Base-by-base conservation (phyloP, 2,113 vertebrate species). In the Ictalurus punctatus region DNA sequence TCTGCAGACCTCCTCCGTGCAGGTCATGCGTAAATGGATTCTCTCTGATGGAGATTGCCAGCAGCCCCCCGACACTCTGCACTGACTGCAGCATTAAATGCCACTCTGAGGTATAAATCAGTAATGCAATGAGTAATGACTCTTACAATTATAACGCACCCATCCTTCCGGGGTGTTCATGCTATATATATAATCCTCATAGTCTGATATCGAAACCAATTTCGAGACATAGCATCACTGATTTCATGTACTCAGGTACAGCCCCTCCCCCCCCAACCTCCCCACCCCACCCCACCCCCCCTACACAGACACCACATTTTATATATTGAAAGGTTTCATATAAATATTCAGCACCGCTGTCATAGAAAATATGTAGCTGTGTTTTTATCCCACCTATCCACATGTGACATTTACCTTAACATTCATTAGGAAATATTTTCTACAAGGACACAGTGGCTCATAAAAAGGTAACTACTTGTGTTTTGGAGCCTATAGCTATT, bases 21-120 rank as follows among this genome's bases (percentile, higher is more conserved):
- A 76, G 81, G 87, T 74, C 54, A 83, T 59, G 67, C 27, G 19
- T 88, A 89, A 88, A 59, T 67, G 58, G 58, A 87, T 87, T 87
- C 73, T 58, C 85, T 86, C 23, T 61, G 85, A 86, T 58, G 56
- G 67, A 86, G 85, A 69, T 23, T 82, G 63, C 40, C 54, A 73
- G 83, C 79, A 73, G 79, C 67, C 16, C 25, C 25, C 34, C 7
- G 67, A 12, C 61, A 23, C 87, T 84, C 81, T 84, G 37, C 61
- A 44, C 87, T 19, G n/a, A 30, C 80, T 61, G 37, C 69, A n/a
- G 52, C 67, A 74, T 73, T 73, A 73, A 88, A 83, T 83, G 74
- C 61, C 76, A 19, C 58, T 65, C 30, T 63, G 86, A 71, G 48
- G 34, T 80, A 40, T 88, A 48, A 40, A 52, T 83, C 13, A 58